Evolutionary conservation across 1,140 invertebrate genomes (phyloP), one percentile per base, ranked within the genome.

Genomic region (Anthonomus grandis): DNA sequence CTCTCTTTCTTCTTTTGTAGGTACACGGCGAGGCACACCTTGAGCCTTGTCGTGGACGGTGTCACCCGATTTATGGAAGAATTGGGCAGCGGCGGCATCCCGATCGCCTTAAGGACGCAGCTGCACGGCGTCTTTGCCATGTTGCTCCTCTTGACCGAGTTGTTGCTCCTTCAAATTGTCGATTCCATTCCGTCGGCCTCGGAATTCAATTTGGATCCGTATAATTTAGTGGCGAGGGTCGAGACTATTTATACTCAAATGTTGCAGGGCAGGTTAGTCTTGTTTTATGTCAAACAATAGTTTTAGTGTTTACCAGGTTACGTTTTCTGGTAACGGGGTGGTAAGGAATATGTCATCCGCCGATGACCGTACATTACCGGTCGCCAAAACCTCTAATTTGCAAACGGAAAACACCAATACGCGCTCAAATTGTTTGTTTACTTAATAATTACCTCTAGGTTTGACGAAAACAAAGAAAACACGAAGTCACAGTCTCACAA

Each of bases 1-100:
- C n/a, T n/a, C n/a, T n/a, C n/a, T n/a, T n/a, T n/a, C n/a, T n/a
- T n/a, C n/a, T n/a, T n/a, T 47, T 48, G n/a, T 23, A 52, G 60
- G 56, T 49, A 68, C 66, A 63, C 62, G 0, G 61, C 72, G 4
- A 66, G 75, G 34, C 70, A 71, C 22, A 68, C 73, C 2, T 67
- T 74, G 46, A 72, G 75, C 47, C 60, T 76, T 3, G 70, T 73
- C 3, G 51, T 72, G 34, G 67, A 76, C 62, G 59, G 64, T 6
- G 55, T 70, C 53, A 70, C 64, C 46, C 46, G 63, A 17, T 62
- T 64, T 44, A 57, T 68, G 8, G 67, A 66, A 55, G 64, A 66
- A 48, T 39, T 63, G 17, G 60, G 56, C 24, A 49, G 22, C 6
- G 17, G 36, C 3, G 44, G 50, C 39, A 53, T 67, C 10, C 50